A percentile compares a stretch with the other conserved stretches of the same genome.
phyloP scores from a whole-genome alignment of 2,797 vertebrate genomes.

The Morelia viridis region DNA sequence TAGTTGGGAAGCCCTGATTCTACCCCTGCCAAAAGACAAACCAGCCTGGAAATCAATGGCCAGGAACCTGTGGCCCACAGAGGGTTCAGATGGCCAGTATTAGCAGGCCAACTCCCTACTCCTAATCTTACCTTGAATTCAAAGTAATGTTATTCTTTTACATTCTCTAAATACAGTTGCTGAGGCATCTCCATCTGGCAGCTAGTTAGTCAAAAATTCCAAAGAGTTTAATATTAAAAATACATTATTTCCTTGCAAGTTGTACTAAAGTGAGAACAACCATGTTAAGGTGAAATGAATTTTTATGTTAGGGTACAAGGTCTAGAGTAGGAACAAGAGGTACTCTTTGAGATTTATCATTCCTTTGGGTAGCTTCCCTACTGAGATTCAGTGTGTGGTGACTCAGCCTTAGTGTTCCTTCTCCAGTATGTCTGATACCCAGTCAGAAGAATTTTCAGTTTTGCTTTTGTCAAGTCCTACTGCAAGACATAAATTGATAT shows the following conservation, averaged over 20 bases:
- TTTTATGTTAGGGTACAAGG: neutral
- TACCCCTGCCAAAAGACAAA: neutral
- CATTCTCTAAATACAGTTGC: neutral
- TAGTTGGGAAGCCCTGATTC: neutral
- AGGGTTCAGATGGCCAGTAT: neutral
- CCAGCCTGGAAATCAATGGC: neutral
- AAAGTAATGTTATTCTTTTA: neutral
- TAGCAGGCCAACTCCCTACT: neutral
- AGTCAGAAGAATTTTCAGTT: neutral
- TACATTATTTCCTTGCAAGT: neutral
- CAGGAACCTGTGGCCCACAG: neutral
- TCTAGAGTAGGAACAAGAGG: neutral
- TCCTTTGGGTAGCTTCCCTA: neutral
- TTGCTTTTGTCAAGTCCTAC: neutral
- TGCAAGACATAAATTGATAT: neutral
- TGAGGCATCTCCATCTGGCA: neutral
- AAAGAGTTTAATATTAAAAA: neutral
- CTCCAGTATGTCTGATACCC: neutral
- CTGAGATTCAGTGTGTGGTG: neutral
- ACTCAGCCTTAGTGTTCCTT: neutral
- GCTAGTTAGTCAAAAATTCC: neutral
- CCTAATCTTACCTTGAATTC: neutral
- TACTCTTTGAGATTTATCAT: neutral
- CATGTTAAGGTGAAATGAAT: neutral
- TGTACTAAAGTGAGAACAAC: neutral